Evolutionary conservation across 2,888 invertebrate species (phyloP), one percentile per base, ranked within the genome.

Genomic region (Megastigmus dorsalis): DNA sequence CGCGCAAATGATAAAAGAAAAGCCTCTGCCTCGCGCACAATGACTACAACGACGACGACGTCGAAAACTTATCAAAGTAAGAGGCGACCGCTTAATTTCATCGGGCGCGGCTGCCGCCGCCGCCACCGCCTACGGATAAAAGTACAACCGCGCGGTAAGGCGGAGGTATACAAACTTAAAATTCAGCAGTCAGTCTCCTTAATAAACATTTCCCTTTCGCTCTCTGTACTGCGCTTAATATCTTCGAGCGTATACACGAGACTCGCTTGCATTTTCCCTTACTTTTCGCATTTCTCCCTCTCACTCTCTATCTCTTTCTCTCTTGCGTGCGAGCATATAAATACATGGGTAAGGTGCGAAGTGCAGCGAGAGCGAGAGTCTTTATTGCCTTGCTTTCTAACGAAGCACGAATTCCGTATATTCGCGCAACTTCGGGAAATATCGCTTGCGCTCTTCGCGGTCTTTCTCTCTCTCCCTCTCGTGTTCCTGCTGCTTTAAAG

Each of bases 331-430:
- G 6, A 13, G 6, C n/a, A 50, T 50, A 10, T 26, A 50, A 10
- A 50, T 26, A n/a, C 15, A 10, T 1, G 5, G 4, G 33, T 18
- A 13, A 5, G 18, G 62, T n/a, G 62, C 33, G 50, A 63, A 36
- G n/a, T 65, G 43, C 38, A 2, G 20, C n/a, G n/a, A n/a, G n/a
- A n/a, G 55, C 36, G 7, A n/a, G 38, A 20, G 55, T 67, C 70
- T 70, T 60, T 73, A 67, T 48, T 72, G 73, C 57, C 66, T 66
- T 48, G 57, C 65, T 62, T 67, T 73, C 66, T 74, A 65, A 59
- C 48, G 59, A 59, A 59, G 59, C 50, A 38, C 50, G 50, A 48
- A 55, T 55, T 33, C n/a, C 2, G 26, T 65, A n/a, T n/a, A 66
- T 41, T 28, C 66, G 54, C 13, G 18, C 30, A 52, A 50, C 36